Evolutionary conservation across 2,888 invertebrate species (phyloP).

Genomic region (Nezara viridula): DNA sequence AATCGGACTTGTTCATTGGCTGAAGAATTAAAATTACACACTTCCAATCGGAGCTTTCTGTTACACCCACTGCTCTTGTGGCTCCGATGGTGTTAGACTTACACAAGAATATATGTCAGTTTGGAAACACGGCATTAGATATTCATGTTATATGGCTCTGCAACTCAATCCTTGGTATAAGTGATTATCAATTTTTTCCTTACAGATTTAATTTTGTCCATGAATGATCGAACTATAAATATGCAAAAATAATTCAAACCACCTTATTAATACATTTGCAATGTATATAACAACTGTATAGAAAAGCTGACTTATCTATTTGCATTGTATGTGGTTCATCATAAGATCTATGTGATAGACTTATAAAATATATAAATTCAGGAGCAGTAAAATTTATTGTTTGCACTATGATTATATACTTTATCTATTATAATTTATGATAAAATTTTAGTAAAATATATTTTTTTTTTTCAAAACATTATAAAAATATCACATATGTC

Average conservation of each 20-base stretch:
- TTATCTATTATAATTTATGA: too few relatives aligned
- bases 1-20: neutral
- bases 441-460: too few relatives aligned
- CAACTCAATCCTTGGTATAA: neutral
- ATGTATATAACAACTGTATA: too few relatives aligned
- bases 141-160: neutral
- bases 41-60: neutral
- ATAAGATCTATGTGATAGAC: too few relatives aligned
- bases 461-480: too few relatives aligned
- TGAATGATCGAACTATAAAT: neutral
- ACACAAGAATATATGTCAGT: constrained; percentile 1
- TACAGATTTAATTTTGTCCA: neutral
- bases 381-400: too few relatives aligned
- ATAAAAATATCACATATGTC: too few relatives aligned
- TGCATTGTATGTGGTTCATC: too few relatives aligned
- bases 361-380: too few relatives aligned
- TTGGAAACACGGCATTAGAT: neutral
- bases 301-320: too few relatives aligned
- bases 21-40: neutral
- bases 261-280: neutral
- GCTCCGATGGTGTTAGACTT: neutral
- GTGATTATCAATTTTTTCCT: neutral
- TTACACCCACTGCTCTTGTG: neutral
- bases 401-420: too few relatives aligned
- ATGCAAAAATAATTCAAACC: neutral